phyloP scores from a whole-genome alignment of 2,113 vertebrate species.

The Myotis davidii region DNA sequence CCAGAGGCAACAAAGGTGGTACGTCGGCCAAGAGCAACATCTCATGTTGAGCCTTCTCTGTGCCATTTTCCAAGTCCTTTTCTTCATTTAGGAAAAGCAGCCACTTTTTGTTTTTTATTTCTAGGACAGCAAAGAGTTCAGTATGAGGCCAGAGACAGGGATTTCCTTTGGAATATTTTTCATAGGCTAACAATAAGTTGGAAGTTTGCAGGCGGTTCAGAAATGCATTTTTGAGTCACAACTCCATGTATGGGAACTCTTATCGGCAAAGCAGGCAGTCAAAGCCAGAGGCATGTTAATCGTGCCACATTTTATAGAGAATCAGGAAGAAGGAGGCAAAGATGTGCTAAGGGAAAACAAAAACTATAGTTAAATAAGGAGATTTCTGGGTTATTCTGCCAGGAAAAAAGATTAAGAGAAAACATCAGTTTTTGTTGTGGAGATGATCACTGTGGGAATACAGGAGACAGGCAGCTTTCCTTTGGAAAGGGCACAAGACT shows the following conservation, averaged over 20 bases:
- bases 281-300: background rate
- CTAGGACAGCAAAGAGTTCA: conserved; percentile 19
- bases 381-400: background rate
- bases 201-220: background rate
- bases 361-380: background rate
- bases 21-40: conserved; percentile 44
- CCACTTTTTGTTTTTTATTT: conserved; percentile 1
- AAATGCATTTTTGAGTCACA: conserved; percentile 4
- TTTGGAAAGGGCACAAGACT: conserved; percentile 75
- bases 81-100: conserved; percentile 28
- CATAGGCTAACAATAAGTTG: conserved; percentile 38
- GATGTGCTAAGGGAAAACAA: background rate
- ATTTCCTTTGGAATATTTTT: conserved; percentile 64
- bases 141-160: background rate
- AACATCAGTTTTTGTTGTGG: conserved; percentile 53
- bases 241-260: background rate
- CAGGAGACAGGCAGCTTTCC: background rate
- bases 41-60: background rate
- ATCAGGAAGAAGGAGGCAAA: background rate
- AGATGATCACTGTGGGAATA: conserved; percentile 64
- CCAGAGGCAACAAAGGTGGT: conserved; percentile 29
- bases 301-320: background rate
- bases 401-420: background rate
- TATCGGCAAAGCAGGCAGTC: background rate
- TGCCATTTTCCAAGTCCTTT: conserved; percentile 51